Percentiles rank a stretch among this genome's conserved stretches.
These are phyloP conservation scores for Hirtodrosophila cameraria DNA, from an alignment of 2,888 invertebrate genomes.

Conservation along the genomic window DNA sequence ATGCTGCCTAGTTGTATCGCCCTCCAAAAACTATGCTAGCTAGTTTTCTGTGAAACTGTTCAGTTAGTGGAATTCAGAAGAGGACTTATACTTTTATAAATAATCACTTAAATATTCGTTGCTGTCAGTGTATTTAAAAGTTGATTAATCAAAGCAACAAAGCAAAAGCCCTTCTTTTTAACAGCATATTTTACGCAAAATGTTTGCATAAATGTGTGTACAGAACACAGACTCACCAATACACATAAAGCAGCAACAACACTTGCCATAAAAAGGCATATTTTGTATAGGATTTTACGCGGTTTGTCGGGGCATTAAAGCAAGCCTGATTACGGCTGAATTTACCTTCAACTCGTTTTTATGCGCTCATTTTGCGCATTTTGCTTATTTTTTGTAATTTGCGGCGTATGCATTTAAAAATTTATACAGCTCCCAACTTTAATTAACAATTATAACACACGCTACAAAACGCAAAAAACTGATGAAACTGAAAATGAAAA, in stretches of 20 bases:
- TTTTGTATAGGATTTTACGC: constrained; percentile 37
- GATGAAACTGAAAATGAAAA: neutral
- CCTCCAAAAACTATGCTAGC: too few species aligned
- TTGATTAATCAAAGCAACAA: constrained; percentile 17
- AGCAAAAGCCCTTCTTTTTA: constrained; percentile 8
- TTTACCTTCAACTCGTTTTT: constrained; percentile 19
- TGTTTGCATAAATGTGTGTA: constrained; percentile 62
- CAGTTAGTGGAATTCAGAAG: too few species aligned
- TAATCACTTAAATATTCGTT: neutral
- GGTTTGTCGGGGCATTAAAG: constrained; percentile 9
- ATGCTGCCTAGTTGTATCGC: too few species aligned
- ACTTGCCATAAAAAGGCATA: constrained; percentile 45
- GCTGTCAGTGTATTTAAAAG: constrained; percentile 23
- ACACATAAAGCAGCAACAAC: constrained; percentile 9
- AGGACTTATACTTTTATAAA: too few species aligned
- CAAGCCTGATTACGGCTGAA: constrained; percentile 45
- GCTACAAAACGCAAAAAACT: neutral
- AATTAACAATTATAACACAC: constrained; percentile 45
- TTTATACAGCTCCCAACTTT: constrained; percentile 37
- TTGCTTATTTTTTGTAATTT: constrained; percentile 14
- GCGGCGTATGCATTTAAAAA: constrained; percentile 30
- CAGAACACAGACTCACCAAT: constrained; percentile 12
- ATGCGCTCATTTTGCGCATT: constrained; percentile 12
- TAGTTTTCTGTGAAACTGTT: too few species aligned
- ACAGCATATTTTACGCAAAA: constrained; percentile 27